A percentile compares a stretch with the other conserved stretches of the same genome.
phyloP scores from a whole-genome alignment of 2,888 invertebrate genomes.

The Oscheius myriophilus region DNA sequence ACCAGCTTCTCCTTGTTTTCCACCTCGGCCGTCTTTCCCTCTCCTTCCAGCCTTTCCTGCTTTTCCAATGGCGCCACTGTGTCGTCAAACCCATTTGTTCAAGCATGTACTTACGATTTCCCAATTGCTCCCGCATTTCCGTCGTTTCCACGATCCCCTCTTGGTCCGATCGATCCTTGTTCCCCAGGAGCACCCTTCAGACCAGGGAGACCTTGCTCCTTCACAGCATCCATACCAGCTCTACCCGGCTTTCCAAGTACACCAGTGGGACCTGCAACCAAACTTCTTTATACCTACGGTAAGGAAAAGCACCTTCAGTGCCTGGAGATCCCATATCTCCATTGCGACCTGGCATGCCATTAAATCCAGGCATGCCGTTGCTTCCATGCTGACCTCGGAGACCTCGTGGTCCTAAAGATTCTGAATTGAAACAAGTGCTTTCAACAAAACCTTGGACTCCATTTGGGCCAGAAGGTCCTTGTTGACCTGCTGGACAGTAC shows the following conservation, averaged over 20 bases:
- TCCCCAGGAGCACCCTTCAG: constrained; percentile 36
- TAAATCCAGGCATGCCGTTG: constrained; percentile 39
- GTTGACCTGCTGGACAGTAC: constrained; percentile 49
- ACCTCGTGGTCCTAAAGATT: constrained; percentile 37
- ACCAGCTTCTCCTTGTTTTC: constrained; percentile 36
- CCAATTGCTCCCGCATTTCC: constrained; percentile 11
- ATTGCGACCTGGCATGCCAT: constrained; percentile 46
- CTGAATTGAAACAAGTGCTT: not conserved
- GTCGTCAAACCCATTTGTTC: not conserved
- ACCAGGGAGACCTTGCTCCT: constrained; percentile 44
- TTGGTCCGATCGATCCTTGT: constrained; percentile 31
- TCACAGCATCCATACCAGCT: constrained; percentile 42
- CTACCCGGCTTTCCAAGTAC: constrained; percentile 34
- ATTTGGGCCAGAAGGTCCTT: constrained; percentile 40
- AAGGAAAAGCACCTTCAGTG: constrained; percentile 26
- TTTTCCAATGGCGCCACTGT: constrained; percentile 5
- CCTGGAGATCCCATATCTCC: constrained; percentile 46
- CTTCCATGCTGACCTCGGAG: constrained; percentile 42
- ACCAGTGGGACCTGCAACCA: constrained; percentile 31
- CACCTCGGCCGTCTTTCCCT: not conserved
- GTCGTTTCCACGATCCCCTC: constrained; percentile 35
- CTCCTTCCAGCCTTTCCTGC: not conserved
- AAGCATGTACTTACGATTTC: not conserved
- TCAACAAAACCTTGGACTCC: constrained; percentile 33
- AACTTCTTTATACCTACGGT: not conserved